Base-by-base conservation (phyloP, 64 coral and sea anemone genomes). In the Pocillopora verrucosa region DNA sequence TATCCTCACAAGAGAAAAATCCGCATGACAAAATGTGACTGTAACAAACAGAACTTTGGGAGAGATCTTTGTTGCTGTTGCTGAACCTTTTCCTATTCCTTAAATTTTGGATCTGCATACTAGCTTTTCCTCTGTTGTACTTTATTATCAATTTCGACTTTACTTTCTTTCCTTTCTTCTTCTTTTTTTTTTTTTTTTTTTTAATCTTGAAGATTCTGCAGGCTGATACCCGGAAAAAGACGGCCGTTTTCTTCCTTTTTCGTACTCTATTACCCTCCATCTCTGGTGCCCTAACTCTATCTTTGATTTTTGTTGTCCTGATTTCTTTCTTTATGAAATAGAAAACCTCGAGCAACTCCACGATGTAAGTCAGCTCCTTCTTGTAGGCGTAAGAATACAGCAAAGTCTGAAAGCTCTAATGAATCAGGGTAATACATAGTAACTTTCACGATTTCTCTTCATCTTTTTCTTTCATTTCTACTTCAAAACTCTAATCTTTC, bases 311-410 rank as follows among this genome's bases (percentile, higher is more conserved):
- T 10, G 25, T 36, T 36, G 34, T 15, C 35, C 60, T 38, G 0
- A 35, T 34, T 59, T 25, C n/a, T 83, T 17, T 77, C 60, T 61
- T 65, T 11, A 7, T 77, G 10, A 11, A 76, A 62, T 15, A 88
- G 75, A 3, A 62, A 76, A 77, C 75, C 58, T 76, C 86, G 72
- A 3, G 59, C 17, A 17, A 30, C 26, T 19, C 36, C 61, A 13
- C 59, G 60, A 45, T 64, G 72, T 77, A 76, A 61, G 72, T 88
- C 86, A 76, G 86, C 86, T 35, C 86, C 73, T 34, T 74, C 56
- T 77, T 37, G 58, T 60, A 88, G 86, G 73, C 57, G 73, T 62
- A 61, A 62, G 76, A 76, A 61, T 11, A 65, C 36, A 60, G 30
- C 58, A 17, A 22, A 37, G 34, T 38, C 30, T 72, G 82, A 65